Conservation (phyloP, 2,797 vertebrate genomes). For the Garrulus glandarius region DNA sequence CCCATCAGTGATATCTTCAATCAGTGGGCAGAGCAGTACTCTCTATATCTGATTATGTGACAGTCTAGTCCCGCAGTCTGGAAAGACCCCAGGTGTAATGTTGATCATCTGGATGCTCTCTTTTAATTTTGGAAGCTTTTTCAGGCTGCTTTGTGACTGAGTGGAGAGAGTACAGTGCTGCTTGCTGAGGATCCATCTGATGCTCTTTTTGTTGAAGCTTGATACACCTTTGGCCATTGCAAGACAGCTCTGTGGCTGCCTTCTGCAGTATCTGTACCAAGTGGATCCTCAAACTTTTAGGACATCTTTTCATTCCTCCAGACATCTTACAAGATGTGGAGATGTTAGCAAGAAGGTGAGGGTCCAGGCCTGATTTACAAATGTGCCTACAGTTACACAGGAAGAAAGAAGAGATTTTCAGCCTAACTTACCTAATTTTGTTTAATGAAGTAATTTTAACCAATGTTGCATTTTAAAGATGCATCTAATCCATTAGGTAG, state of each 20-base stretch:
- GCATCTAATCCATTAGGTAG: background rate
- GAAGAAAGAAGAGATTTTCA: background rate
- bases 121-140: constrained; percentile 7
- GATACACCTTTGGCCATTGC: constrained; percentile 9
- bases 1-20: background rate
- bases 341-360: constrained; percentile 11
- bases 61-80: background rate
- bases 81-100: background rate
- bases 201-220: constrained; percentile 25
- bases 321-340: constrained; percentile 19
- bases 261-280: constrained; percentile 11
- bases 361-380: background rate
- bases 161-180: background rate
- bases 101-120: background rate
- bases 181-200: constrained; percentile 3
- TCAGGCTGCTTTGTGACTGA: background rate
- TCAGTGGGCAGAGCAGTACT: background rate
- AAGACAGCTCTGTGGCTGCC: constrained; percentile 46
- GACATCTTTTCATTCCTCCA: constrained; percentile 23
- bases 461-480: background rate
- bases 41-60: background rate
- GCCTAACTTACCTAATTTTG: background rate
- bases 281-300: background rate
- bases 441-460: background rate
- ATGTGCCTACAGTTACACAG: background rate